Conservation (phyloP, 2,888 invertebrate genomes). For the Macrosoma leucophasiata region DNA sequence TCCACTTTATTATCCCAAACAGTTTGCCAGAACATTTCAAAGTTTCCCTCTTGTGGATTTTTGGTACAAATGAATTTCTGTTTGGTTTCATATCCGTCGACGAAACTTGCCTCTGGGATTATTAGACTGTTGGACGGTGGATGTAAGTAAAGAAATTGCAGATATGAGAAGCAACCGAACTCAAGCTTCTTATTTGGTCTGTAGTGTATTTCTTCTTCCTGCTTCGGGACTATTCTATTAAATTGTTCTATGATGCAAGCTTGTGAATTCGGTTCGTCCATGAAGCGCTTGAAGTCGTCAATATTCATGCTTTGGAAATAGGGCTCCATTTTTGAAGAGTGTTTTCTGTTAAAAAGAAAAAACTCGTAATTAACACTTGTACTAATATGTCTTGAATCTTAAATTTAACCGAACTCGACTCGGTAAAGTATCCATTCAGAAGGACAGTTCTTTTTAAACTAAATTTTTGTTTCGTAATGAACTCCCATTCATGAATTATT, state of each 20-base stretch:
- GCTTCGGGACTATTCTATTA: constrained; percentile 6
- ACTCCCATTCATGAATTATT: too few relatives aligned
- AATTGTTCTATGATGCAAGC: constrained; percentile 3
- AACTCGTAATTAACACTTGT: too few relatives aligned
- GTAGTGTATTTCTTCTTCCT: not conserved
- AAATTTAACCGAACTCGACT: too few relatives aligned
- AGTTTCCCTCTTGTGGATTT: constrained; percentile 7
- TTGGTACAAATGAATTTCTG: constrained; percentile 7
- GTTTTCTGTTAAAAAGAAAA: too few relatives aligned
- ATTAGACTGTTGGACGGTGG: constrained; percentile 5
- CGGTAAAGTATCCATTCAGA: too few relatives aligned
- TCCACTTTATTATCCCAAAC: constrained; percentile 5
- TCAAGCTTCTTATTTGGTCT: constrained; percentile 4
- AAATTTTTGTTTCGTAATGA: too few relatives aligned
- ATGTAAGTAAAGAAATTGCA: constrained; percentile 9
- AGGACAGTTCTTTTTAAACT: too few relatives aligned
- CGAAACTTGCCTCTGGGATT: constrained; percentile 4
- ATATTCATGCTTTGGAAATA: constrained; percentile 6
- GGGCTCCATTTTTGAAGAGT: constrained; percentile 3
- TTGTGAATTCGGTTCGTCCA: constrained; percentile 9
- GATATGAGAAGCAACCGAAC: constrained; percentile 7
- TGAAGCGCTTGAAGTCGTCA: constrained; percentile 5
- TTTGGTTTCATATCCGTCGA: constrained; percentile 8
- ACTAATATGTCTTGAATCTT: too few relatives aligned
- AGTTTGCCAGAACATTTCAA: constrained; percentile 5